phyloP scores from a whole-genome alignment of 2,113 vertebrate genomes.

The Notechis scutatus region DNA sequence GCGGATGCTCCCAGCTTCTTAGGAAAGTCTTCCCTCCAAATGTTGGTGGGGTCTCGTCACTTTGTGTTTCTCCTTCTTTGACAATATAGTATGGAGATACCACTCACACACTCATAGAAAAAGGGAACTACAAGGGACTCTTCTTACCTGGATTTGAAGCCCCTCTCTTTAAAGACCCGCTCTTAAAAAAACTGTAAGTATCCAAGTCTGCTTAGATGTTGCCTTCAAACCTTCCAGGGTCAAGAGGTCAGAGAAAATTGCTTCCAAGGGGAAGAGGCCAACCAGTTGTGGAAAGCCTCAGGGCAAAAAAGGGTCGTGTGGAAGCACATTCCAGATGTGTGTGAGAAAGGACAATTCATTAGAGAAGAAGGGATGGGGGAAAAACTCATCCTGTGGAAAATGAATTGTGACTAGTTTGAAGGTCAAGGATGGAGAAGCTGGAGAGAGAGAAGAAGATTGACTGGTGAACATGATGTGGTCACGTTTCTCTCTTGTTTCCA shows the following conservation, averaged over 20 bases:
- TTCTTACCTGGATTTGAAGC: conserved; percentile 85
- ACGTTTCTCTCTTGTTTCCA: conserved; percentile 45
- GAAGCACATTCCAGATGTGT: background rate
- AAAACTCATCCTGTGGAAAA: rapidly evolving
- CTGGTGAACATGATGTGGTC: background rate
- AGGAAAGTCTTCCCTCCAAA: background rate
- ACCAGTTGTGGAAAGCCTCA: background rate
- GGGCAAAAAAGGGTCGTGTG: background rate
- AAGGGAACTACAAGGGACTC: conserved; percentile 78
- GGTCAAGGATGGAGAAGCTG: background rate
- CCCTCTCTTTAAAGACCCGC: conserved; percentile 73
- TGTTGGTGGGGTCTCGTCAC: background rate
- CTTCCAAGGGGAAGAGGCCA: background rate
- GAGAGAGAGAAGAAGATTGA: background rate
- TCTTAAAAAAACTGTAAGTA: conserved; percentile 84
- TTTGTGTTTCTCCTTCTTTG: background rate
- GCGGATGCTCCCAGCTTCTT: no score
- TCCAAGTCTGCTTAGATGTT: background rate
- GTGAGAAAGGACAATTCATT: background rate
- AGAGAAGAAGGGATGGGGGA: background rate
- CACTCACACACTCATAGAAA: conserved; percentile 92
- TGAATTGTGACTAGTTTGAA: background rate
- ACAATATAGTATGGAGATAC: conserved; percentile 90
- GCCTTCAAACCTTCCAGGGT: background rate
- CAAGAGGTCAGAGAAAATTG: background rate